Percentiles rank a stretch among this genome's conserved stretches.
Evolutionary conservation across 2,113 vertebrate genomes (phyloP).

Genomic region (Meleagris gallopavo): DNA sequence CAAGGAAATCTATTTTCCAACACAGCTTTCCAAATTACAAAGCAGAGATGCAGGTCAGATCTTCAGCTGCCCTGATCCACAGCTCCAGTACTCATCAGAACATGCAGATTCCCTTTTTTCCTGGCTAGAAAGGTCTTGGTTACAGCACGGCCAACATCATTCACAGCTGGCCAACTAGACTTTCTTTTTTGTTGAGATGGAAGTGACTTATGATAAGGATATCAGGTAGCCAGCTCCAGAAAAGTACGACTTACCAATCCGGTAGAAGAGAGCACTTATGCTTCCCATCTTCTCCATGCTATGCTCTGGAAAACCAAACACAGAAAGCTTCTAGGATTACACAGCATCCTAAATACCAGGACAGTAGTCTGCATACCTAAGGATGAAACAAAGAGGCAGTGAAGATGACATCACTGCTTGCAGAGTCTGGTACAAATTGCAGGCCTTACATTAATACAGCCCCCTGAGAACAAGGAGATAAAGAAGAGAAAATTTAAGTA

Average conservation of each 20-base stretch:
- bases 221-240: not conserved
- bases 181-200: not conserved
- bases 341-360: not conserved
- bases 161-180: not conserved
- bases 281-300: not conserved
- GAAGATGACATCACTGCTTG: not conserved
- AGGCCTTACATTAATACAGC: not conserved
- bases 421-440: not conserved
- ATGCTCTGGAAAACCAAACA: not conserved
- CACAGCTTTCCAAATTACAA: not conserved
- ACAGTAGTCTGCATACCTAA: not conserved
- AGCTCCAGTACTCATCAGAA: not conserved
- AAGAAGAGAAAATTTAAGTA: not conserved
- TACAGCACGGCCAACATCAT: fast-evolving
- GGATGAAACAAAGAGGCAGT: not conserved
- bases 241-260: fast-evolving
- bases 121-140: not conserved
- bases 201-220: not conserved
- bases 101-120: not conserved
- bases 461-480: not conserved
- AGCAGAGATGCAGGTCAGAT: not conserved
- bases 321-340: not conserved
- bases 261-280: not conserved
- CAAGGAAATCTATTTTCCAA: not conserved
- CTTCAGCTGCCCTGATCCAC: not conserved